Percentiles rank a stretch among this genome's conserved stretches.
phyloP scores from a whole-genome alignment of 2,797 vertebrate genomes.

The Rhinogobio ventralis region DNA sequence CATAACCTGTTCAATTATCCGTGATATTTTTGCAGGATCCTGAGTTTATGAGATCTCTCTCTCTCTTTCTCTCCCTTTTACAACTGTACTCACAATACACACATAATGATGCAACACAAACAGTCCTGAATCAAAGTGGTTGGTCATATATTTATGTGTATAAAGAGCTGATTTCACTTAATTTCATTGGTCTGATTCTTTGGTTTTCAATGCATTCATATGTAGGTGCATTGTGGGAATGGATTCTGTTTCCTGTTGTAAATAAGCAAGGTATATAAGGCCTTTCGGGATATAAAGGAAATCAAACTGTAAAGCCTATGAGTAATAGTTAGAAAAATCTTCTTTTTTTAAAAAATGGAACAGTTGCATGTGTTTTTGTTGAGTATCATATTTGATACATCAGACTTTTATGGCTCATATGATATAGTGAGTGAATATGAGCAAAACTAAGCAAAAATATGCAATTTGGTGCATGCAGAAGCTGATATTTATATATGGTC shows the following conservation, averaged over 20 bases:
- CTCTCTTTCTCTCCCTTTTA: not conserved
- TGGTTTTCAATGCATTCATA: not conserved
- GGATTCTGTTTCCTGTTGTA: not conserved
- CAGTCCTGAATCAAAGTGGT: not conserved
- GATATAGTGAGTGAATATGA: too few species aligned
- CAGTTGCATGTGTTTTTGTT: too few species aligned
- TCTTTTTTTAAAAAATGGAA: too few species aligned
- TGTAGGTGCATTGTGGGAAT: not conserved
- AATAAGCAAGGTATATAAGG: not conserved
- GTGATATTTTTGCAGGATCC: not conserved
- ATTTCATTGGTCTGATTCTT: not conserved
- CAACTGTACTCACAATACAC: not conserved
- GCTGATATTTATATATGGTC: too few species aligned
- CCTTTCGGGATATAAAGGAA: too few species aligned
- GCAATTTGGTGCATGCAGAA: too few species aligned
- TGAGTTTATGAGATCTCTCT: not conserved
- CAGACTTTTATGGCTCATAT: too few species aligned
- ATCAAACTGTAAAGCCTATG: too few species aligned
- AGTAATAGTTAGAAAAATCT: too few species aligned
- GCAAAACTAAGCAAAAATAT: too few species aligned
- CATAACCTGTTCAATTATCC: conserved; percentile 29
- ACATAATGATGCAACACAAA: not conserved
- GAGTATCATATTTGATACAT: too few species aligned
- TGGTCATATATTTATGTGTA: too few species aligned
- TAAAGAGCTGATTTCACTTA: not conserved